Evolutionary conservation across 2,113 vertebrate species (phyloP), one percentile per base, ranked within the genome.

Genomic region (Neogobius melanostomus): DNA sequence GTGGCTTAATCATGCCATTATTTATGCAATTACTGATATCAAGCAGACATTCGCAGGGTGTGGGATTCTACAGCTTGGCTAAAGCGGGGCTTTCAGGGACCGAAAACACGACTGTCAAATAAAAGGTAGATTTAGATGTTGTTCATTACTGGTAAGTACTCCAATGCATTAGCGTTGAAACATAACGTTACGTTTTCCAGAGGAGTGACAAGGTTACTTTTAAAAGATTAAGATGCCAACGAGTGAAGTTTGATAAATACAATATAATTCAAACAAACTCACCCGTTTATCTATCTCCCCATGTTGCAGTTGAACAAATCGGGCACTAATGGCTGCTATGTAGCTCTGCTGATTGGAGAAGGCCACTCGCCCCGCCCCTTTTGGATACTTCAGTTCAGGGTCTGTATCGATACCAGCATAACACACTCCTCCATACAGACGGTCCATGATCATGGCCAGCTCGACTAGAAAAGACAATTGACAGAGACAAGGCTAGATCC

Each of bases 231-330:
- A 47, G 7, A 47, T 47, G 46, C 5, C 10, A 47, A 47, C 46
- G 6, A 8, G 46, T 47, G 5, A 47, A 10, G 10, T 47, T 3
- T n/a, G 14, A 52, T 17, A 8, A 53, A n/a, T 7, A 53, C 21
- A 42, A 59, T 59, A 21, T 15, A 59, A 59, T 61, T 16, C 3
- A 36, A 36, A 36, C 28, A 11, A 12, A 85, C 96, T 94, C 88
- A 99, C 98, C 97, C 98, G 96, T 95, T 99, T 99, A 95, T 99
- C 98, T 92, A 99, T 99, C 92, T 99, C 98, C 86, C 97, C 98
- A 21, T 99, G 98, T 93, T 99, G 98, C 93, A 99, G 95, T 90
- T 99, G 97, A 90, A 99, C 98, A 90, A 99, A 99, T 93, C 98
- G 95, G 88, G 98, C 98, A 73, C 97, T 99, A 90, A 99, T 99